Base-by-base conservation (phyloP, 2,888 invertebrate species). In the Eueremaeus valkanovi region DNA sequence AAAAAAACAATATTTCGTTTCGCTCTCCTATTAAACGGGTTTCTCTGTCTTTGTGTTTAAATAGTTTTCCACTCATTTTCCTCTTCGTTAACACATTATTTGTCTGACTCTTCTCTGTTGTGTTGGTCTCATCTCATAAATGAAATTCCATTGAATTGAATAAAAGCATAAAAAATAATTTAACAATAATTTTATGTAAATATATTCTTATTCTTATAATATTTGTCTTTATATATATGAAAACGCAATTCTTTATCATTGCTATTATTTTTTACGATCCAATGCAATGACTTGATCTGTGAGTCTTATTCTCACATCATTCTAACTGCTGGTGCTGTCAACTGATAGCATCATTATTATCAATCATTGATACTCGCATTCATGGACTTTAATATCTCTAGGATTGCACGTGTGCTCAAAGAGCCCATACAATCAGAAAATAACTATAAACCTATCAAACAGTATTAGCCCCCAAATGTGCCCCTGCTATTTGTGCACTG, bases 341-440 rank as follows among this genome's bases (percentile, higher is more conserved):
- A 70, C 13, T 45, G 70, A 70, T 70, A 70, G 70, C 45, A 70
- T 70, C 70, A 70, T 70, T 70, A 70, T 70, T 70, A 42, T 70
- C 70, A 42, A 70, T 70, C 70, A 70, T 70, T 24, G 18, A 27
- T 40, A 45, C 27, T 70, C 1, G 31, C 33, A 70, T 45, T 70
- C 45, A 66, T 36, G 9, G 27, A 11, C 9, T 66, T 36, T 66
- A 0, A 36, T 27, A 36, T 29, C 33, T 63, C n/a, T 66, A 21
- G n/a, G 8, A 68, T 27, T 70, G 70, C 70, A 70, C 70, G 70
- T 70, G 70, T 70, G 18, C 21, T 58, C 58, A 18, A 1, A 49
- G 49, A n/a, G n/a, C n/a, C n/a, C n/a, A n/a, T n/a, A 45, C 45
- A 45, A 45, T 11, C 6, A 3, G 36, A 45, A 45, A 16, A 16